A percentile compares a stretch with the other conserved stretches of the same genome.
Conservation (phyloP, 2,888 invertebrate genomes). For the Exocentrus adspersus region DNA sequence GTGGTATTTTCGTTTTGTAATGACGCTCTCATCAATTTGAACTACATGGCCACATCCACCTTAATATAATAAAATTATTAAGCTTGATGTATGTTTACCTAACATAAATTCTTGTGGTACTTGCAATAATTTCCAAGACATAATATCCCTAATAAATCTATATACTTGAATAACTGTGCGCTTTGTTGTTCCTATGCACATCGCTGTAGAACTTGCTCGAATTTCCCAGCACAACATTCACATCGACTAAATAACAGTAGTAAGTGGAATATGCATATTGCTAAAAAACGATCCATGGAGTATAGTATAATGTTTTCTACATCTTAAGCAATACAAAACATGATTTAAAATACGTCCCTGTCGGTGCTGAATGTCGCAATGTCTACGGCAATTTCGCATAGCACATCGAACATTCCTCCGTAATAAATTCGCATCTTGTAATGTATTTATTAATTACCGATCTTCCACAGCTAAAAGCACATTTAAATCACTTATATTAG, state of each 20-base stretch:
- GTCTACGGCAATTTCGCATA: too few species aligned
- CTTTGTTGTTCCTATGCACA: neutral
- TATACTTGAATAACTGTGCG: neutral
- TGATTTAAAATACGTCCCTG: too few species aligned
- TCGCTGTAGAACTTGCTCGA: neutral
- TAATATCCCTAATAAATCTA: neutral
- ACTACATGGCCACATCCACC: neutral
- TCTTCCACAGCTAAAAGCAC: too few species aligned
- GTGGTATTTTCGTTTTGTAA: neutral
- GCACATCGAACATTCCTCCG: too few species aligned
- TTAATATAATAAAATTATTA: too few species aligned
- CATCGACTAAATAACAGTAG: neutral
- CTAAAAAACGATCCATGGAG: neutral
- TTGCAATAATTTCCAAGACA: neutral
- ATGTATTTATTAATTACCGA: too few species aligned
- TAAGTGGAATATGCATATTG: neutral
- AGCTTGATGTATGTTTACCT: neutral
- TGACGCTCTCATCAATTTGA: neutral
- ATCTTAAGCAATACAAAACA: neutral
- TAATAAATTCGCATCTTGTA: too few species aligned
- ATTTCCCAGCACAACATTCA: neutral
- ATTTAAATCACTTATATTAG: too few species aligned
- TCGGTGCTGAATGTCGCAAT: too few species aligned
- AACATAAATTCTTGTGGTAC: neutral
- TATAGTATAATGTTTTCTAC: neutral